Evolutionary conservation across 2,797 vertebrate genomes (phyloP), one percentile per base, ranked within the genome.

Genomic region (Bradypodion pumilum): DNA sequence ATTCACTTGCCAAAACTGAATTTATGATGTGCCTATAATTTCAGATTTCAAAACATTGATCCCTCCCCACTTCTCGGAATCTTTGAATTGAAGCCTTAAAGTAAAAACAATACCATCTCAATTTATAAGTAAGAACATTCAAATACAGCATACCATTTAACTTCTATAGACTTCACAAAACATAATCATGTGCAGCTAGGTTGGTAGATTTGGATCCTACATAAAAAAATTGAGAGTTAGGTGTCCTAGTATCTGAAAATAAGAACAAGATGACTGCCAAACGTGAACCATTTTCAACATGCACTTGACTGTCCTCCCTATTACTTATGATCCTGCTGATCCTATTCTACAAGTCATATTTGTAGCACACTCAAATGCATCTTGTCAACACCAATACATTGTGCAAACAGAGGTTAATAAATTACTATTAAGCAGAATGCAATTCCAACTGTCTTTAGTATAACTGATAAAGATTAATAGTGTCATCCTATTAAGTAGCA

Each of bases 381-480:
- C 40, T 74, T 37, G 44, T 52, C 44, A 70, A 59, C 75, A 78
- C 42, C 42, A 78, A 46, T 73, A n/a, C n/a, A 62, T n/a, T 85
- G 19, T 56, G 16, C 40, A 89, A 88, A 87, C 52, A 66, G 84
- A 82, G 37, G 68, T 77, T 62, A 77, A 80, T 80, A 85, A 75
- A 23, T 56, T 8, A 12, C 65, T 3, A 1, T 79, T 89, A 89
- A 83, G 74, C 44, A 78, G 84, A 6, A 7, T 63, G 29, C 72
- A 62, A n/a, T 87, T 83, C 2, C 70, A 82, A 75, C 27, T 12
- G 74, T 60, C 86, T 80, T 49, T 63, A 8, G 13, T 2, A 69
- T 0, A 49, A 5, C 2, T 78, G 88, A 70, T 5, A 75, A 66
- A 70, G 10, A 83, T 3, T 44, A 87, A 32, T 78, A 59, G 32